A percentile compares a stretch with the other conserved stretches of the same genome.
Evolutionary conservation across 2,888 invertebrate genomes (phyloP).

Genomic region (Dromius quadrimaculatus): DNA sequence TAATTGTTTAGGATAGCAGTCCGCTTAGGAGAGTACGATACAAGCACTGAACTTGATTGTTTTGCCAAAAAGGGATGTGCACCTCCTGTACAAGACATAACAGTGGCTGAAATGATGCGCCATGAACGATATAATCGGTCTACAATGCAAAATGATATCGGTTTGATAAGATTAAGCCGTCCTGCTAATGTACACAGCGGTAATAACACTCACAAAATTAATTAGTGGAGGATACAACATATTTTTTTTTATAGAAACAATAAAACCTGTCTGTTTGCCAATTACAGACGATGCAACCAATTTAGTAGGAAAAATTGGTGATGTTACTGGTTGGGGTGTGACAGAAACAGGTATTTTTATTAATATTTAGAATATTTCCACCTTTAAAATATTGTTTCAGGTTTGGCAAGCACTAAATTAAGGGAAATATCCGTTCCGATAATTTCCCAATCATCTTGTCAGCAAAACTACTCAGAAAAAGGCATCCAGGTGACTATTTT

Average conservation of each 20-base stretch:
- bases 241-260: slow-evolving; percentile 1
- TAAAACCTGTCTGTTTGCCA: slow-evolving; percentile 16
- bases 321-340: slow-evolving; percentile 26
- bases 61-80: slow-evolving; percentile 59
- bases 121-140: slow-evolving; percentile 55
- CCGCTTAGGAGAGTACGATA: slow-evolving; percentile 60
- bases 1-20: slow-evolving; percentile 56
- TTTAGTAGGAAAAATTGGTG: not conserved
- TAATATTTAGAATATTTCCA: no score
- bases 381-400: not conserved
- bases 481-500: not conserved
- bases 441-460: not conserved
- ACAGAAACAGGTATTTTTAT: slow-evolving; percentile 26
- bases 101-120: slow-evolving; percentile 59
- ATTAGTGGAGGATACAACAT: not conserved
- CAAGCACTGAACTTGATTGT: slow-evolving; percentile 59
- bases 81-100: slow-evolving; percentile 64
- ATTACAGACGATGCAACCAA: not conserved
- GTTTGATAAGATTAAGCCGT: not conserved
- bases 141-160: slow-evolving; percentile 11
- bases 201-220: not conserved
- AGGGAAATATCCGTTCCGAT: slow-evolving; percentile 2
- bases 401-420: slow-evolving; percentile 1
- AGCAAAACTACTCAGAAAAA: not conserved
- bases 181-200: slow-evolving; percentile 13